Base-by-base conservation (phyloP, 2,888 invertebrate species). In the Lochmaea crataegi region DNA sequence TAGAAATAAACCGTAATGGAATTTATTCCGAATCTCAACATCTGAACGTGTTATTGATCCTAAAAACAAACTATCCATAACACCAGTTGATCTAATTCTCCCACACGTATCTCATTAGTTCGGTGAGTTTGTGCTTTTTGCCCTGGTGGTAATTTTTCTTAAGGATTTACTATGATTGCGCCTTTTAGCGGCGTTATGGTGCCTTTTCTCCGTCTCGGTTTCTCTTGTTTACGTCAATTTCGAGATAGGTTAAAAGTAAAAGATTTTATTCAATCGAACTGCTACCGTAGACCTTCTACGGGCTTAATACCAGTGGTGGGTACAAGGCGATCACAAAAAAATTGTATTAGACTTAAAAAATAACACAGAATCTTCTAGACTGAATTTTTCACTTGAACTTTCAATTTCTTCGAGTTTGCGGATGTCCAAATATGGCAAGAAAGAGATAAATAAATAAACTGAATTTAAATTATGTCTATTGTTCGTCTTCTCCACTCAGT, bases 141-240 rank as follows among this genome's bases (percentile, higher is more conserved):
- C 32, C n/a, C 45, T 57, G 41, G n/a, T 51, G 68, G 71, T 68
- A 70, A 69, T 74, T 74, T 75, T 74, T 76, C 74, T 70, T 63
- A 45, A 71, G 73, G 76, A 76, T 76, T 76, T 76, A 74, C 68
- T 65, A 71, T 74, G 74, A 73, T 76, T 76, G 73, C 66, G 69
- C 67, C 76, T 76, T 74, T 76, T 76, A 72, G 76, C 73, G 76
- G 74, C 76, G 74, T 76, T 74, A 76, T 74, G 72, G 66, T 64
- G 74, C 71, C 66, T 72, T 76, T 72, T 72, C 61, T 73, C 74
- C 72, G 63, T 58, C 66, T 74, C 68, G 38, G 56, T 72, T 73
- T 68, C 67, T 57, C 56, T 70, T 74, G 74, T 76, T 76, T 76
- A 72, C 76, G 76, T 72, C 74, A 74, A 64, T 76, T 58, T 38